These are phyloP conservation scores for Teleiodes luculella DNA, from an alignment of 2,888 invertebrate genomes.

Conservation along the genomic window DNA sequence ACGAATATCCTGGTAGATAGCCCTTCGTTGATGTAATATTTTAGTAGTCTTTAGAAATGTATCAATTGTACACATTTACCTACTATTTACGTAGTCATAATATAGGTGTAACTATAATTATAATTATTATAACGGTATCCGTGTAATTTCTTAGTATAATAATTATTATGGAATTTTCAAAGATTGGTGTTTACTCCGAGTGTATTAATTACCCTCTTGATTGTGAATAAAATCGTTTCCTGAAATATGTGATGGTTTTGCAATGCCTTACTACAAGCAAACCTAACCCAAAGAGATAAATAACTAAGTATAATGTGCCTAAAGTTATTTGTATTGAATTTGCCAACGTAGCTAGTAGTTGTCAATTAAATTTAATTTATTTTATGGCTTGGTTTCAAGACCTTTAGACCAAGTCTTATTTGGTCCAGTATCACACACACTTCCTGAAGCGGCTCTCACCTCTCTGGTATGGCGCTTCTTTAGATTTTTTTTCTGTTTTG, in stretches of 20 bases:
- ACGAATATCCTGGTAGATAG: conserved; percentile 27
- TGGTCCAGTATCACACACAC: no score
- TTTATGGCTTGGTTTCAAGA: no score
- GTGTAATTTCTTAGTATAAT: conserved; percentile 25
- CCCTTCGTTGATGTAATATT: conserved; percentile 20
- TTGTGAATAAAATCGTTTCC: conserved; percentile 40
- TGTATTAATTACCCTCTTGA: conserved; percentile 41
- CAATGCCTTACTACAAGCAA: not conserved
- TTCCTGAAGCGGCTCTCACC: no score
- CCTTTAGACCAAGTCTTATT: no score
- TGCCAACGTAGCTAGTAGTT: no score
- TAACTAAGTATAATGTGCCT: no score
- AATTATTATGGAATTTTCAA: conserved; percentile 33
- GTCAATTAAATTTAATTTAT: no score
- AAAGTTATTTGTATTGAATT: no score
- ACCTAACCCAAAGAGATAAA: no score
- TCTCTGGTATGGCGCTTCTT: no score
- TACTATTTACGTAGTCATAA: not conserved
- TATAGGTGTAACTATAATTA: conserved; percentile 9
- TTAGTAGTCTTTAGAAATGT: conserved; percentile 8
- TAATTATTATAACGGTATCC: no score
- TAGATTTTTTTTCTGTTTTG: no score
- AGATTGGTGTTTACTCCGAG: conserved; percentile 44
- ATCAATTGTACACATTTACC: conserved; percentile 1
- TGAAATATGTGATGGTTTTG: not conserved